phyloP scores from a whole-genome alignment of 30 jellyfish, hydroid and myxozoan species.

The Aurelia aurita region DNA sequence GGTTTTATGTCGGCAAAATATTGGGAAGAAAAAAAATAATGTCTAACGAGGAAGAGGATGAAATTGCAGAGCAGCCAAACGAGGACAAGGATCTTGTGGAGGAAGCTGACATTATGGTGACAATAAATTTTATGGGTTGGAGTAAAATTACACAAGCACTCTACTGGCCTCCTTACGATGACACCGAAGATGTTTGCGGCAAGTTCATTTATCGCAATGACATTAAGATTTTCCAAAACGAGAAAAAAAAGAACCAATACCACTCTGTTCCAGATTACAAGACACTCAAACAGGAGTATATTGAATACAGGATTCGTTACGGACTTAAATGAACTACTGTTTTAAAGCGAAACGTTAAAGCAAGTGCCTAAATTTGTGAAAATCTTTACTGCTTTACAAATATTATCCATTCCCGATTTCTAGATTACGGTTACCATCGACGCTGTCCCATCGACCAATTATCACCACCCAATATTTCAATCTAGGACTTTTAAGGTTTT shows the following conservation, averaged over 20 bases:
- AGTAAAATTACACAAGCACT: background rate
- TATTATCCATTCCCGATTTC: too few species aligned
- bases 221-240: background rate
- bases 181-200: background rate
- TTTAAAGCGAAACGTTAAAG: background rate
- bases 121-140: background rate
- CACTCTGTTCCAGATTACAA: slow-evolving; percentile 4
- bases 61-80: background rate
- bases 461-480: too few species aligned
- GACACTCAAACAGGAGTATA: background rate
- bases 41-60: background rate
- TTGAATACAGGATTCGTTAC: background rate
- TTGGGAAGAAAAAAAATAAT: background rate
- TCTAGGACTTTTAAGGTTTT: too few species aligned
- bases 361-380: background rate
- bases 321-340: slow-evolving; percentile 17
- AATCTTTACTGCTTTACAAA: too few species aligned
- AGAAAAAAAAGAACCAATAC: background rate
- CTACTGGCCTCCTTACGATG: slow-evolving; percentile 1
- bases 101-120: background rate
- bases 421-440: too few species aligned
- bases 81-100: background rate
- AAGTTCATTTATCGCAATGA: background rate
- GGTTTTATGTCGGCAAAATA: slow-evolving; percentile 11
- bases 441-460: too few species aligned